Evolutionary conservation across 2,113 vertebrate species (phyloP), one percentile per base, ranked within the genome.

Genomic region (Phylloscopus whistleri): DNA sequence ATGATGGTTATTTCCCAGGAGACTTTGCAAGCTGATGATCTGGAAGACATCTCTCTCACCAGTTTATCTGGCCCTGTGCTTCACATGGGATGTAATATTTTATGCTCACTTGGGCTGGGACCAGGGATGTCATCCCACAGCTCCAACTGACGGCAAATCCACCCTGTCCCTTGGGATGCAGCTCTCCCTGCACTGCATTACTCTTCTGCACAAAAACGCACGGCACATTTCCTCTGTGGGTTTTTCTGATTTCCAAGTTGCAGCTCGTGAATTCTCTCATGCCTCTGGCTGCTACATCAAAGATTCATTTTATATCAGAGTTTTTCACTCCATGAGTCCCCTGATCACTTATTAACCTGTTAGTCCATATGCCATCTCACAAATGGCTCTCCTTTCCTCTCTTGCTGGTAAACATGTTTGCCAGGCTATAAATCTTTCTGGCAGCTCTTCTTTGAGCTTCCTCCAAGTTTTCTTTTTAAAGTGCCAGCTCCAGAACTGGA

Each of bases 221-320:
- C 5, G 0, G 7, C 2, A 0, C n/a, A 69, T 90, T 94, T 96
- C 90, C 70, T 90, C 74, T 83, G 73, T 73, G 94, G 88, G 66
- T 67, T 95, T 82, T 95, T 62, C 58, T 73, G 74, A 76, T 87
- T 94, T 87, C 90, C 91, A 82, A 39, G 48, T 60, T 72, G 66
- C 49, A 73, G 59, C 23, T 77, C 1, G 0, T 73, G 59, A 59
- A 94, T 63, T 76, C 51, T 66, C 52, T 93, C 67, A 66, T 74
- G 79, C 55, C 51, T 88, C 85, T 95, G 89, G 80, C 93, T 93
- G 91, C 64, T 62, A 83, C 91, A 87, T 94, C 89, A 96, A 93
- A 95, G 75, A 80, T 63, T 43, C 22, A 59, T 70, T 79, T 97
- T 66, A 27, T 87, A 90, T 93, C 85, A 41, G 67, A 81, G 43